Evolutionary conservation across 1,140 invertebrate species (phyloP), one percentile per base, ranked within the genome.

Genomic region (Laupala kohalensis): DNA sequence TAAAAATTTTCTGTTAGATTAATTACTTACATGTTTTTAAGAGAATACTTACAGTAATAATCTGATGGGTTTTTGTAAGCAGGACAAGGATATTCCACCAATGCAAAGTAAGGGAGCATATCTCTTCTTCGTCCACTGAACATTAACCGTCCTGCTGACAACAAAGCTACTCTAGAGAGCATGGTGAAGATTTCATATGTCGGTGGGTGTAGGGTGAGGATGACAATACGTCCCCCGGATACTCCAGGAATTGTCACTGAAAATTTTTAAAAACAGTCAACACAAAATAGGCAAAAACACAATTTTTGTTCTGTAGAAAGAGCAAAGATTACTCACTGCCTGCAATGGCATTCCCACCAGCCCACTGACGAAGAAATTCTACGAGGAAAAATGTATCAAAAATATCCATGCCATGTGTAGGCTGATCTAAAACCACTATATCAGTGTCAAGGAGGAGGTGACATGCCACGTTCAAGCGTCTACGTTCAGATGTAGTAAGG

Each of bases 171-270:
- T 81, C 88, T 83, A 0, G 92, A 92, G 64, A 97, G 86, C 95
- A 97, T 97, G 9, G 94, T 95, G 71, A 97, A 90, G 72, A 97
- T 96, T 83, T 98, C 95, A 78, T 95, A 96, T 0, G 95, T 97
- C 0, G 95, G 93, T 25, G 95, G 95, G 79, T 96, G 94, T 13
- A 97, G 82, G 0, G 95, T 96, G 78, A 97, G 84, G n/a, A 97
- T 87, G 0, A 96, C 92, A 65, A 95, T 91, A 74, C 93, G 84
- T 0, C 86, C 83, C 24, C 71, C 71, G n/a, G 23, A 67, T 5
- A 72, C 19, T 53, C 75, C 76, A 75, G 71, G 13, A 75, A 74
- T 69, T n/a, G 37, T 53, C 37, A 53, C 37, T 53, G 37, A 53
- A 53, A 53, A n/a, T n/a, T n/a, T n/a, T n/a, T n/a, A n/a, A n/a